Percentiles rank a stretch among this genome's conserved stretches.
Evolutionary conservation across 1,140 invertebrate genomes (phyloP).

Genomic region (Melanaphis sacchari): DNA sequence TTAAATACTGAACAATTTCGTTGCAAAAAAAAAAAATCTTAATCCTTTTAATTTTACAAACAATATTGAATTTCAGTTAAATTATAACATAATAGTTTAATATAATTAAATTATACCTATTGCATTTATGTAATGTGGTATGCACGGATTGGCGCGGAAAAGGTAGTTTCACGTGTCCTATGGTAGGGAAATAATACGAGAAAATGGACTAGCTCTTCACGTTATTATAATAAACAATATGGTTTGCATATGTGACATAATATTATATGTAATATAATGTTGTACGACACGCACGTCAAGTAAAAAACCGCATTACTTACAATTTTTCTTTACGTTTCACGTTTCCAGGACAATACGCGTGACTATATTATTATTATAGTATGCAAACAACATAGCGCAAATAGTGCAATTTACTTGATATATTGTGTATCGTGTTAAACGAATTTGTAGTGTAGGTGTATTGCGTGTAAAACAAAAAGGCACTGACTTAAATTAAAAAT

Average conservation of each 20-base stretch:
- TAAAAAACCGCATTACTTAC: not conserved
- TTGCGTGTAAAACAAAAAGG: not conserved
- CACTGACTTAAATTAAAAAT: not conserved
- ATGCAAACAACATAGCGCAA: not conserved
- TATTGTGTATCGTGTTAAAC: not conserved
- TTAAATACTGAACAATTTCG: not conserved
- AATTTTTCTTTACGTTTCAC: not conserved
- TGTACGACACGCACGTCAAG: constrained; percentile 19
- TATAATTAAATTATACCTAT: too few relatives aligned
- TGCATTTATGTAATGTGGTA: not conserved
- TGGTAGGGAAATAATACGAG: not conserved
- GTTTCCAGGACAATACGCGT: not conserved
- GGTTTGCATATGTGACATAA: not conserved
- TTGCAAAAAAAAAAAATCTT: not conserved
- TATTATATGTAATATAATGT: constrained; percentile 12
- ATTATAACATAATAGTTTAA: not conserved
- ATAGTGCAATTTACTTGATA: constrained; percentile 27
- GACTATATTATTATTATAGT: not conserved
- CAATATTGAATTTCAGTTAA: not conserved
- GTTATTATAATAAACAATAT: not conserved
- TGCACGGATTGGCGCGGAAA: not conserved
- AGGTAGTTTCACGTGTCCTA: not conserved
- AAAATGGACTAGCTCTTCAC: not conserved
- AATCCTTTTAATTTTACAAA: not conserved
- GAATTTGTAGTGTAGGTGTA: not conserved